phyloP scores from a whole-genome alignment of 30 jellyfish, hydroid and myxozoan genomes.

The Pseudorhiza aurosa region DNA sequence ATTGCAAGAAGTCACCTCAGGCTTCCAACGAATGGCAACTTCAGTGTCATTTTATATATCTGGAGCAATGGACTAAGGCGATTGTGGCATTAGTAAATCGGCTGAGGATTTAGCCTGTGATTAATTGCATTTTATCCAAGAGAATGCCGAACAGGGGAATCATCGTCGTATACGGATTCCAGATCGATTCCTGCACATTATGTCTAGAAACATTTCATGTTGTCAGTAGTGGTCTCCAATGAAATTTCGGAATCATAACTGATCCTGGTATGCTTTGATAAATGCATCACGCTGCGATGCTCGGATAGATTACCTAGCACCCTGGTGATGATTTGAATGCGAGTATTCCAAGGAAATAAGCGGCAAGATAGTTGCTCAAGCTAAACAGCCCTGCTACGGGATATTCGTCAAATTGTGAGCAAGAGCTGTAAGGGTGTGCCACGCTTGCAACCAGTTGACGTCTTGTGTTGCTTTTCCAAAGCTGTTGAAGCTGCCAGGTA shows the following conservation, averaged over 20 bases:
- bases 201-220: neutral
- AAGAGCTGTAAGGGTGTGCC: neutral
- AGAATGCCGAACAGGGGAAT: neutral
- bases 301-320: neutral
- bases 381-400: too few relatives aligned
- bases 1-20: too few relatives aligned
- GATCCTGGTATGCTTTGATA: slow-evolving; percentile 9
- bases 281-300: neutral
- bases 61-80: too few relatives aligned
- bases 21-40: too few relatives aligned
- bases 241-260: neutral
- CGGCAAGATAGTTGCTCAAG: too few relatives aligned
- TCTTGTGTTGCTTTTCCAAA: neutral
- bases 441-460: neutral
- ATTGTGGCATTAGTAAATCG: neutral
- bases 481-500: neutral
- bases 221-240: neutral
- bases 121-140: neutral
- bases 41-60: too few relatives aligned
- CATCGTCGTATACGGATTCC: neutral
- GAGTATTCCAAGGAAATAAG: too few relatives aligned
- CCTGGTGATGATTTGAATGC: slow-evolving; percentile 4
- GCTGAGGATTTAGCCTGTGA: neutral
- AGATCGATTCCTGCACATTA: neutral
- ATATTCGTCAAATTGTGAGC: too few relatives aligned